These are phyloP conservation scores for Formica exsecta DNA, from an alignment of 1,140 invertebrate genomes.

Conservation along the genomic window DNA sequence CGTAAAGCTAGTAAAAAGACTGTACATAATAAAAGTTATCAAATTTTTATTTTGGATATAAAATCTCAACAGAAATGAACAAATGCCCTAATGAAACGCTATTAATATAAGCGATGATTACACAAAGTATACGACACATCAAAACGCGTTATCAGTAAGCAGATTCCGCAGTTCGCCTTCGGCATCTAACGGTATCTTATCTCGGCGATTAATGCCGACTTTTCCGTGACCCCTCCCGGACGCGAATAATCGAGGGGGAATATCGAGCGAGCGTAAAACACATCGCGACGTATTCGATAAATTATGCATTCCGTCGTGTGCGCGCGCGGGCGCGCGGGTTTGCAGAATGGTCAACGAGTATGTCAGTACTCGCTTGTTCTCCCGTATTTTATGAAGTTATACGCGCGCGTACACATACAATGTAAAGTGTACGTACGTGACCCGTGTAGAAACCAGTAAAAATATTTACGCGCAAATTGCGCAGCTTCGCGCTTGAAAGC, in stretches of 20 bases:
- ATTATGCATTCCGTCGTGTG: slow-evolving; percentile 54
- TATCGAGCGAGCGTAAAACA: slow-evolving; percentile 54
- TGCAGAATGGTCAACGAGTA: slow-evolving; percentile 13
- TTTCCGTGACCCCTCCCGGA: slow-evolving; percentile 33
- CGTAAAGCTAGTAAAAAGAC: too few relatives aligned
- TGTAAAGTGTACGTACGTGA: slow-evolving; percentile 16
- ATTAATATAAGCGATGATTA: slow-evolving; percentile 17
- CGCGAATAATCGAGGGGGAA: slow-evolving; percentile 56
- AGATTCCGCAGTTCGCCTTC: neutral
- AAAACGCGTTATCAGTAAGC: slow-evolving; percentile 9
- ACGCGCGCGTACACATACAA: slow-evolving; percentile 2
- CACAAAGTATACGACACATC: slow-evolving; percentile 4
- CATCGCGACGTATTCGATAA: slow-evolving; percentile 53
- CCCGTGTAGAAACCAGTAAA: slow-evolving; percentile 40
- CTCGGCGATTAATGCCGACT: slow-evolving; percentile 39
- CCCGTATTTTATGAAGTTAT: slow-evolving; percentile 51
- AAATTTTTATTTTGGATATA: neutral
- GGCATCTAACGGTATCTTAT: slow-evolving; percentile 23
- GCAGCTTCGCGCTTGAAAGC: slow-evolving; percentile 48
- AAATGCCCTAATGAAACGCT: neutral
- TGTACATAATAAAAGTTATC: neutral
- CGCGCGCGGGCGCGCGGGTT: slow-evolving; percentile 18
- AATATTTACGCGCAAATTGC: slow-evolving; percentile 64
- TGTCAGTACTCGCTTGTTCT: slow-evolving; percentile 39
- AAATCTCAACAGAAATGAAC: too few relatives aligned